A percentile compares a stretch with the other conserved stretches of the same genome.
Evolutionary conservation across 2,888 invertebrate species (phyloP).

Genomic region (Emesis russula): DNA sequence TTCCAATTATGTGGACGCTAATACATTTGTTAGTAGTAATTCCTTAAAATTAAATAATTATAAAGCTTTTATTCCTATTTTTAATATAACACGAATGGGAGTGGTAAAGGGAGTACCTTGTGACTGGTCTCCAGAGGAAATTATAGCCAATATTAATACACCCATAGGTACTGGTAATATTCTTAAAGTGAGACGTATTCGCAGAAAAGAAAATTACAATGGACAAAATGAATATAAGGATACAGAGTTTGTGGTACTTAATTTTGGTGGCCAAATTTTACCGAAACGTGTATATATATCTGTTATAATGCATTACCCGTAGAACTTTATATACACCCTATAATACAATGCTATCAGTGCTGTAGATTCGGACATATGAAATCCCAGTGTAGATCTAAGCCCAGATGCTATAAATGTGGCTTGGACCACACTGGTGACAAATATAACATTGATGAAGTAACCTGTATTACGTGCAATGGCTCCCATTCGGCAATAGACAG

Average conservation of each 20-base stretch:
- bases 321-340: background rate
- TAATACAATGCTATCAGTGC: background rate
- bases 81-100: background rate
- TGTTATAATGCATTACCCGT: background rate
- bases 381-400: background rate
- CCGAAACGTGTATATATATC: background rate
- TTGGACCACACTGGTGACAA: background rate
- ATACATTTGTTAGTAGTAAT: background rate
- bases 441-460: background rate
- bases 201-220: background rate
- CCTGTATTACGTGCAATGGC: background rate
- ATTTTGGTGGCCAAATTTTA: background rate
- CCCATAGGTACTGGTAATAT: background rate
- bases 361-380: slow-evolving; percentile 1
- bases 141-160: background rate
- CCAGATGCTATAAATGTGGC: background rate
- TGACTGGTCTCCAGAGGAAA: background rate
- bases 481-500: background rate
- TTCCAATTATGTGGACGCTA: background rate
- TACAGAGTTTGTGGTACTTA: slow-evolving; percentile 1
- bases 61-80: background rate
- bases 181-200: background rate
- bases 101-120: background rate
- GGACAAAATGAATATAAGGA: background rate
- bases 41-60: background rate